These are phyloP conservation scores for Daboia siamensis DNA, from an alignment of 2,113 vertebrate species.

Conservation along the genomic window DNA sequence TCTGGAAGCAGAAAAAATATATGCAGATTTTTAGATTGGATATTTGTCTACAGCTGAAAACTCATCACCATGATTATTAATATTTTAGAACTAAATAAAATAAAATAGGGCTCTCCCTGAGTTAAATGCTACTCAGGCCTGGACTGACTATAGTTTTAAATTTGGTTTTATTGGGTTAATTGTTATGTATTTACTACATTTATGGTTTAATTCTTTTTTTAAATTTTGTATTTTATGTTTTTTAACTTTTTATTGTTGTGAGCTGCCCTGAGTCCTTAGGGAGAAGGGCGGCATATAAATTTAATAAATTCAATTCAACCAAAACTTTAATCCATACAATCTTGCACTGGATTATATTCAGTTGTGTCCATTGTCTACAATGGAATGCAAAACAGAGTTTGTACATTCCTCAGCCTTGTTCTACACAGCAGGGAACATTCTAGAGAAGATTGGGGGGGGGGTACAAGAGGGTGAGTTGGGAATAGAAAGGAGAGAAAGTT, in stretches of 20 bases:
- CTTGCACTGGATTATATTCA: background rate
- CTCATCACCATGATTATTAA: background rate
- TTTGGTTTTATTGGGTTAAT: no score
- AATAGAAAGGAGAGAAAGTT: background rate
- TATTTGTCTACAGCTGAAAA: background rate
- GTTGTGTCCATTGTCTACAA: background rate
- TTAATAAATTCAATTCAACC: no score
- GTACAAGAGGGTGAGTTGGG: background rate
- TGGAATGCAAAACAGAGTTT: background rate
- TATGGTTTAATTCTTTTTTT: no score
- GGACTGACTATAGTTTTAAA: no score
- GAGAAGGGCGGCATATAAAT: no score
- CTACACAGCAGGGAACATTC: background rate
- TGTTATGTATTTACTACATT: no score
- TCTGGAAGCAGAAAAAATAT: conserved; percentile 70
- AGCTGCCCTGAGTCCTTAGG: no score
- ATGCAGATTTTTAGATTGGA: background rate
- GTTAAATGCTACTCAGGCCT: background rate
- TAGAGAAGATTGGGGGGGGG: background rate
- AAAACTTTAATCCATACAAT: background rate
- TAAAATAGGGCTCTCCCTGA: background rate
- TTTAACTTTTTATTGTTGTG: no score
- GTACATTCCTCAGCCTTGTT: background rate
- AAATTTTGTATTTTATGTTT: no score
- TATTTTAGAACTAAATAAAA: background rate